Conservation (phyloP, 2,113 vertebrate genomes). For the Rhabdomys dilectus region DNA sequence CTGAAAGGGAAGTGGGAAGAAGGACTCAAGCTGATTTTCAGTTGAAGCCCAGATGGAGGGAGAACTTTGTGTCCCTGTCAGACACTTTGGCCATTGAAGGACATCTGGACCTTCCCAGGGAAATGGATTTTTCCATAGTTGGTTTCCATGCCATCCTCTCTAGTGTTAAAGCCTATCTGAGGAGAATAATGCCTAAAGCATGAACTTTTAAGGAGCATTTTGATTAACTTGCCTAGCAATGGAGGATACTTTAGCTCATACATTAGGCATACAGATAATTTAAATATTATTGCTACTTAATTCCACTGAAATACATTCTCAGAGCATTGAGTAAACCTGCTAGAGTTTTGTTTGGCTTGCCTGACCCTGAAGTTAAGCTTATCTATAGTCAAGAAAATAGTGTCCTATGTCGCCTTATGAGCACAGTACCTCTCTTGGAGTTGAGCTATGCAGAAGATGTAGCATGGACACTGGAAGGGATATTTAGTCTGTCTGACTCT, state of each 20-base stretch:
- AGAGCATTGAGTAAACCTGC: neutral
- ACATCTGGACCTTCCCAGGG: neutral
- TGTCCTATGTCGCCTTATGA: neutral
- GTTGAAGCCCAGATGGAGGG: neutral
- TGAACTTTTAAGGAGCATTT: neutral
- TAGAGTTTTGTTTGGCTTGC: neutral
- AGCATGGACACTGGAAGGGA: neutral
- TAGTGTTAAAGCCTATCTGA: neutral
- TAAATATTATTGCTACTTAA: neutral
- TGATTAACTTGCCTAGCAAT: neutral
- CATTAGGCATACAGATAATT: neutral
- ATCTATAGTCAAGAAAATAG: neutral
- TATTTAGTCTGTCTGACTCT: neutral
- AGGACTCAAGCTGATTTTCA: neutral
- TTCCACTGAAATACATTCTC: neutral
- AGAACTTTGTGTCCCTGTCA: neutral
- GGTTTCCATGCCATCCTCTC: neutral
- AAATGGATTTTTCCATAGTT: neutral
- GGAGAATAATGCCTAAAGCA: neutral
- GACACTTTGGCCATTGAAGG: neutral
- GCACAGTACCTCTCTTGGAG: too few species aligned
- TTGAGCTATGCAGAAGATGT: neutral
- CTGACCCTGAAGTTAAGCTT: neutral
- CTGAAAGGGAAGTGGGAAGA: neutral
- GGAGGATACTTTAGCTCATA: neutral